Evolutionary conservation across 2,888 invertebrate genomes (phyloP).

Genomic region (Glaucopsyche alexis): DNA sequence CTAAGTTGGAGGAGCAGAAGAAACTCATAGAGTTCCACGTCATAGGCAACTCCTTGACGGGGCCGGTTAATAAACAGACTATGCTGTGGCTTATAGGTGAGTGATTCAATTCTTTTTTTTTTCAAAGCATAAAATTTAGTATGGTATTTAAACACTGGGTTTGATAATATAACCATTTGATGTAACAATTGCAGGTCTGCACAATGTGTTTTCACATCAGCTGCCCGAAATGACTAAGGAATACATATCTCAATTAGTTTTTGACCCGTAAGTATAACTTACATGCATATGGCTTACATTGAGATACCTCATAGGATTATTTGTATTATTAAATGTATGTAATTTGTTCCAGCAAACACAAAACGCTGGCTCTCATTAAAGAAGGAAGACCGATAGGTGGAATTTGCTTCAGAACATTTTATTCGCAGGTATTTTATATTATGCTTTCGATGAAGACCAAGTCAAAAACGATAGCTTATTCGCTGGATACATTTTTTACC

Average conservation of each 20-base stretch:
- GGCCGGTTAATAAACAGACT: conserved; percentile 92
- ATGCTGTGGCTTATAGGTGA: conserved; percentile 93
- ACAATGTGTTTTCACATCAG: conserved; percentile 97
- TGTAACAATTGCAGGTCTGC: conserved; percentile 81
- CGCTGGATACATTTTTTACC: no score
- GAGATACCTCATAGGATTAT: neutral
- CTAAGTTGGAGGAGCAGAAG: conserved; percentile 92
- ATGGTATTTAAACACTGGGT: no score
- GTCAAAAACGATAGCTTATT: no score
- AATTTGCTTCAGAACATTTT: conserved; percentile 97
- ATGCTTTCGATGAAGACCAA: neutral
- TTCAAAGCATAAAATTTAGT: no score
- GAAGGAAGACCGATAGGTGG: conserved; percentile 97
- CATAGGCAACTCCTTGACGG: conserved; percentile 94
- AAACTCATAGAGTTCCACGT: conserved; percentile 96
- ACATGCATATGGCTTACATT: no score
- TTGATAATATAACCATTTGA: neutral
- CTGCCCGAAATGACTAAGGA: conserved; percentile 98
- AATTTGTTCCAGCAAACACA: conserved; percentile 88
- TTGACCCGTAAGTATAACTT: conserved; percentile 88
- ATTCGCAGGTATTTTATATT: conserved; percentile 81
- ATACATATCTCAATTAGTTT: conserved; percentile 96
- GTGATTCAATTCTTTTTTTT: no score
- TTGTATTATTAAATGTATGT: neutral
- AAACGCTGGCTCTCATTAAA: conserved; percentile 94